Percentiles rank a stretch among this genome's conserved stretches.
Evolutionary conservation across 1,140 invertebrate species (phyloP).

Genomic region (Matsumurasca onukii): DNA sequence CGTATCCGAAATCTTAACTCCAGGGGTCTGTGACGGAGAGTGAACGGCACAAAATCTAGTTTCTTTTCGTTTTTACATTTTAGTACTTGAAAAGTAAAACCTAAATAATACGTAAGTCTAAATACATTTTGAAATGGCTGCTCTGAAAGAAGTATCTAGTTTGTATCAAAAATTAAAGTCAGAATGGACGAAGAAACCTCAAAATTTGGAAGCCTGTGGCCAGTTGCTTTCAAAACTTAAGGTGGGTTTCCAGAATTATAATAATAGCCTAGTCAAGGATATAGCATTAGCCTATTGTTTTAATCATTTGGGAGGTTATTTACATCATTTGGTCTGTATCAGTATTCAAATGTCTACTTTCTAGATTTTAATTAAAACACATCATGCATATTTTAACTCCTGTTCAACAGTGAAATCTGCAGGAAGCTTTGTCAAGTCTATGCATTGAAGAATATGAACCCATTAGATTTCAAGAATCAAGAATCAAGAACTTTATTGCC

Average conservation of each 20-base stretch:
- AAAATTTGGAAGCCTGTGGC: conserved; percentile 70
- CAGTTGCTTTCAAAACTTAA: conserved; percentile 72
- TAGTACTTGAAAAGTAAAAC: too few species aligned
- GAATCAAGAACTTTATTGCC: too few species aligned
- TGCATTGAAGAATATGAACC: too few species aligned
- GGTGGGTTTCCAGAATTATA: conserved; percentile 50
- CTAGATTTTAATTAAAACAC: not conserved
- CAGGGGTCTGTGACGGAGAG: too few species aligned
- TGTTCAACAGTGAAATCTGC: not conserved
- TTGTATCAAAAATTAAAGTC: conserved; percentile 71
- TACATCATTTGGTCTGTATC: conserved; percentile 29
- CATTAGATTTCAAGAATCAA: too few species aligned
- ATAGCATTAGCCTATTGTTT: conserved; percentile 29
- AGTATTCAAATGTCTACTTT: conserved; percentile 2
- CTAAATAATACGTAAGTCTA: too few species aligned
- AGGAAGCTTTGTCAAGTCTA: too few species aligned
- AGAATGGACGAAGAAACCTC: conserved; percentile 68
- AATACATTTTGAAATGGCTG: conserved; percentile 27
- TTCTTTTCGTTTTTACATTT: too few species aligned
- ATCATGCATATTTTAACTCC: not conserved
- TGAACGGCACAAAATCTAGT: too few species aligned
- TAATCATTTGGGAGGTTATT: conserved; percentile 1
- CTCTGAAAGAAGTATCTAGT: conserved; percentile 61
- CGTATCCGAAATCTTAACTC: too few species aligned
- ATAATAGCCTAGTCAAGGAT: conserved; percentile 14